These are phyloP conservation scores for Brenthis ino DNA, from an alignment of 2,888 invertebrate genomes.

Conservation along the genomic window DNA sequence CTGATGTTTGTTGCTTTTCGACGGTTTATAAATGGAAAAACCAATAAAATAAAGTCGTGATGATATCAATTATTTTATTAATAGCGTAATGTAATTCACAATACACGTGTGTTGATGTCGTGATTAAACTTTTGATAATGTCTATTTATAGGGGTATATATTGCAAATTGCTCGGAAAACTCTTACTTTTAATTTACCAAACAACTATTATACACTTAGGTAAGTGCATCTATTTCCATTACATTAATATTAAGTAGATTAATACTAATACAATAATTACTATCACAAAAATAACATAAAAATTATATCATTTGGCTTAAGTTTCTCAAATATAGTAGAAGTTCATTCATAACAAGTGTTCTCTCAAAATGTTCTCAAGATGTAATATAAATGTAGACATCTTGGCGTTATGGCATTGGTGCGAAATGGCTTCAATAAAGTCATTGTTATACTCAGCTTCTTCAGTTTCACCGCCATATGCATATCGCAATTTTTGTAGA, in stretches of 20 bases:
- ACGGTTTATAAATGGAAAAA: conserved; percentile 36
- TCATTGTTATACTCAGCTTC: conserved; percentile 51
- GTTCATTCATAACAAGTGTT: conserved; percentile 8
- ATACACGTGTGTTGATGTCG: conserved; percentile 27
- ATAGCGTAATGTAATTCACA: conserved; percentile 19
- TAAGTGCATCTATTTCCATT: too few relatives aligned
- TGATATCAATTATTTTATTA: conserved; percentile 21
- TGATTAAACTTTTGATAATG: conserved; percentile 16
- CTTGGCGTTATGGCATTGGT: conserved; percentile 61
- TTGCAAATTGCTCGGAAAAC: too few relatives aligned
- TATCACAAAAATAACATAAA: background rate
- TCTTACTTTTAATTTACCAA: too few relatives aligned
- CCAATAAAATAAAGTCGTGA: conserved; percentile 37
- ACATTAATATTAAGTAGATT: too few relatives aligned
- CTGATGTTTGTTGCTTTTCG: conserved; percentile 21
- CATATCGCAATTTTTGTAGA: conserved; percentile 48
- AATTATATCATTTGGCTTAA: background rate
- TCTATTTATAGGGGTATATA: background rate
- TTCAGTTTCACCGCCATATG: conserved; percentile 50
- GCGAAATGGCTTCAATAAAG: conserved; percentile 57
- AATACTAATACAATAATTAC: too few relatives aligned
- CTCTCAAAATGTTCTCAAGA: conserved; percentile 29
- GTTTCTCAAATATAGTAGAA: conserved; percentile 10
- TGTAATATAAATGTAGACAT: conserved; percentile 61
- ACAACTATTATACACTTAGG: too few relatives aligned